phyloP scores from a whole-genome alignment of 1,140 invertebrate genomes.

The Acarapis woodi region DNA sequence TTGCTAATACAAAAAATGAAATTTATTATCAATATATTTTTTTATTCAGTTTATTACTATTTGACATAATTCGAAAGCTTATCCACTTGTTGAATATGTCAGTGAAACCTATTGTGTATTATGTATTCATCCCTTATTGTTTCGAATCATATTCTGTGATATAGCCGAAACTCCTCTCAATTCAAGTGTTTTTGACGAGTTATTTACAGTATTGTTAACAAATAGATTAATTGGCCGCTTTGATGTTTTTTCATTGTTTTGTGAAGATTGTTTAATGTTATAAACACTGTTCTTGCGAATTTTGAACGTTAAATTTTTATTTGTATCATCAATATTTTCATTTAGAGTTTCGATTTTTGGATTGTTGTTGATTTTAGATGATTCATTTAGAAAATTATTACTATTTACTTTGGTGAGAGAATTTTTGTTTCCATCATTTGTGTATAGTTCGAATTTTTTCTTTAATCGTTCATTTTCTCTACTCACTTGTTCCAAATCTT shows the following conservation, averaged over 20 bases:
- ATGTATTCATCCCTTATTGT: not conserved
- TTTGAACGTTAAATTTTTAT: not conserved
- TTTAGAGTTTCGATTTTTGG: no score
- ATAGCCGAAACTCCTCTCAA: slow-evolving; percentile 3
- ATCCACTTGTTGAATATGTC: no score
- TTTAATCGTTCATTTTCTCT: slow-evolving; percentile 59
- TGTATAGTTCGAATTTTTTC: slow-evolving; percentile 29
- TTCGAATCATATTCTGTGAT: not conserved
- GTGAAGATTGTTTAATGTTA: not conserved
- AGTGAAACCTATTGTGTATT: no score
- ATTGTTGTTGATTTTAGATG: not conserved
- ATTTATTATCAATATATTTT: no score
- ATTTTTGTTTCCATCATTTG: not conserved
- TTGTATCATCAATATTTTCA: not conserved
- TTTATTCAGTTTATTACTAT: no score
- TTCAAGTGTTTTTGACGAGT: not conserved
- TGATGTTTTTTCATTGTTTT: not conserved
- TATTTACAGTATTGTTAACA: not conserved
- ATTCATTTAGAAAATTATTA: not conserved
- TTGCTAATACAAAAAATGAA: no score
- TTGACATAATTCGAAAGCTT: no score
- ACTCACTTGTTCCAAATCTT: slow-evolving; percentile 64
- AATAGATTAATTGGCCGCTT: not conserved
- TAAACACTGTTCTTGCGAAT: not conserved
- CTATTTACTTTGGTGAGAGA: not conserved